Evolutionary conservation across 2,797 vertebrate genomes (phyloP), one percentile per base, ranked within the genome.

Genomic region (Oceanodroma leucorhoa): DNA sequence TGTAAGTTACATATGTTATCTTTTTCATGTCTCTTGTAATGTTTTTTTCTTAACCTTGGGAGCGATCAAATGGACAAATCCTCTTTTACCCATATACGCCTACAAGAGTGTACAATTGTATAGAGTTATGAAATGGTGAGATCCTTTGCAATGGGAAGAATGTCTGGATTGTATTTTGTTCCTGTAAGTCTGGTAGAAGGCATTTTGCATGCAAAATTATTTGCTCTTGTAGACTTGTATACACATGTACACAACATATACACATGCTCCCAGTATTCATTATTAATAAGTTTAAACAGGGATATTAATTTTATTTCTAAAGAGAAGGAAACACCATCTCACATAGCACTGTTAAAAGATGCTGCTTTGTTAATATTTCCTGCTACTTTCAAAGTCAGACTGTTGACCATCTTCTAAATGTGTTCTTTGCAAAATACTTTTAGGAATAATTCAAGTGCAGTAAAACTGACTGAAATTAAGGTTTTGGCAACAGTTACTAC

Each of bases 381-480:
- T 83, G 20, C 11, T 84, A 10, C 34, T 85, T 89, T 83, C 61
- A 30, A 83, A 85, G 29, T 27, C n/a, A 58, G 30, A 45, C 12
- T 64, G 10, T 18, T 67, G 21, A 11, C 41, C 70, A 13, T 43
- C 48, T 85, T 69, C 45, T 80, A 60, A 85, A 70, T 67, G 20
- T 61, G 13, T 77, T 83, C 10, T 87, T 77, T 73, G 55, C 62
- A 93, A 93, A 54, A 51, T 36, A 57, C 12, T 69, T 80, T 58
- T 30, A 62, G 19, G 22, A 78, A 16, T 65, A 85, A 85, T 38
- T 65, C 57, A 91, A 89, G 41, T 40, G 36, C 45, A 9, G 0
- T 77, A 81, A 91, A 89, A 91, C 12, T 55, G 75, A 53, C 43
- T 79, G 70, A 95, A 94, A 83, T 69, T 32, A 65, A 75, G 50